phyloP scores from a whole-genome alignment of 2,888 invertebrate genomes.

The Auanema sp. region DNA sequence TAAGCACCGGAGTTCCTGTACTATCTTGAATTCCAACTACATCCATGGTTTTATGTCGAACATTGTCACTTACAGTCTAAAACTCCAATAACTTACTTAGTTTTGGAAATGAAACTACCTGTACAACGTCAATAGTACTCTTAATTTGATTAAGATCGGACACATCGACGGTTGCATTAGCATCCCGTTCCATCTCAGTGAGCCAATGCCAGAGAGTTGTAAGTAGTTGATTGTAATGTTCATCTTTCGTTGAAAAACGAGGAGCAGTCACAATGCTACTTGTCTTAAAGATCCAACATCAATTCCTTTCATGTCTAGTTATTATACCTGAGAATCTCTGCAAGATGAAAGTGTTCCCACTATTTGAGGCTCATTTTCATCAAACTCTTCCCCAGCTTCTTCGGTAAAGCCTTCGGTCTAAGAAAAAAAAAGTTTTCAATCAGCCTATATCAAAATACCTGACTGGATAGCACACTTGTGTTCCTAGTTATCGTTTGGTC shows the following conservation, averaged over 20 bases:
- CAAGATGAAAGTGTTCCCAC: too few species aligned
- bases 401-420: too few species aligned
- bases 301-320: too few species aligned
- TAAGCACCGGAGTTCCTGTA: constrained; percentile 14
- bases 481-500: background rate
- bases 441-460: too few species aligned
- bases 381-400: too few species aligned
- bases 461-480: too few species aligned
- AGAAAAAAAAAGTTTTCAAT: too few species aligned
- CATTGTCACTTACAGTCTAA: constrained; percentile 17
- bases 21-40: constrained; percentile 27
- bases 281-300: constrained; percentile 8
- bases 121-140: constrained; percentile 34
- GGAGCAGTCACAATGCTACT: constrained; percentile 15
- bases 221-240: constrained; percentile 36
- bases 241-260: constrained; percentile 19
- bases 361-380: too few species aligned
- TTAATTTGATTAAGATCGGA: constrained; percentile 46
- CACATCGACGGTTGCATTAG: constrained; percentile 54
- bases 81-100: constrained; percentile 3
- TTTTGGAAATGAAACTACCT: too few species aligned
- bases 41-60: constrained; percentile 21
- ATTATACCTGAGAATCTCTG: too few species aligned
- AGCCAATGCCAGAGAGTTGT: constrained; percentile 55
- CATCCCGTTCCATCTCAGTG: constrained; percentile 59